Base-by-base conservation (phyloP, 1,140 invertebrate species). In the Drosophila obscura region DNA sequence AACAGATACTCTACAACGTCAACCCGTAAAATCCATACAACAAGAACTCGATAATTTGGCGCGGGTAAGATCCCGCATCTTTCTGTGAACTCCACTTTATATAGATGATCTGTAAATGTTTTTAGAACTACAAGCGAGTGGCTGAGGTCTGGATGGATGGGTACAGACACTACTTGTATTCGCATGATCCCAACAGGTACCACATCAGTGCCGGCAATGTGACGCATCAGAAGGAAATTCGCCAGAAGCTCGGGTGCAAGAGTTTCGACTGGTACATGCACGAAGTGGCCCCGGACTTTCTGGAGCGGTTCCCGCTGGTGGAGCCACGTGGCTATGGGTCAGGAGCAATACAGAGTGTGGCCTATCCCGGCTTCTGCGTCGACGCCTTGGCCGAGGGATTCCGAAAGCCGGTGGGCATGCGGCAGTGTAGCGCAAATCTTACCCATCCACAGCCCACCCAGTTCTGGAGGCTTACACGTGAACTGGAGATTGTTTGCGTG, bases 141-240 rank as follows among this genome's bases (percentile, higher is more conserved):
- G 96, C 96, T 1, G 95, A 97, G 85, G 96, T 97, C 2, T 98
- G 97, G 97, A 97, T 98, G 96, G 97, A 97, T 85, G 96, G 96
- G 59, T 97, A 96, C 74, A 95, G 94, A 8, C 93, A 96, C 55
- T 95, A 95, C 74, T 88, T 97, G 13, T 97, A 97, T 87, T 92
- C 93, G 6, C 92, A 94, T 5, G 89, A 94, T 35, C 94, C 95
- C 0, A 93, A 95, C 48, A 94, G 95, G 56, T 91, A 79, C 16
- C 91, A 93, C 6, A 90, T 95, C 13, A 92, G 95, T 91, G 93
- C 93, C 9, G 96, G 96, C 7, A 94, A 97, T 91, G 77, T 97
- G 2, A 93, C 92, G 0, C 93, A 94, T 43, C 95, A 96, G 85
- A 93, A 93, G 53, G 94, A 93, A 0, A 92, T 96, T 8, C 88